Evolutionary conservation across 2,888 invertebrate genomes (phyloP).

Genomic region (Hypercompe scribonia): DNA sequence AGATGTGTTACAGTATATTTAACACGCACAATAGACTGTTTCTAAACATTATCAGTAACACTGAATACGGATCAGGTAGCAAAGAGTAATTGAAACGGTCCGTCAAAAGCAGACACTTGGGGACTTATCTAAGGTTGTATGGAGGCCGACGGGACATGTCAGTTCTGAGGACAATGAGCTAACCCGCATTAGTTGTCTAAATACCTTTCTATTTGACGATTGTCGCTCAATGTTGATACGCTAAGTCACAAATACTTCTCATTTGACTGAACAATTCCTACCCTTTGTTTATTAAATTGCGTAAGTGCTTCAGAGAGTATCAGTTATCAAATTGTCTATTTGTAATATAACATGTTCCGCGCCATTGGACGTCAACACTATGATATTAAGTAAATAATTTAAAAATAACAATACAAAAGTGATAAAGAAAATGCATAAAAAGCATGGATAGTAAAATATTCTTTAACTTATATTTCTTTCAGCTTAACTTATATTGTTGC

Average conservation of each 20-base stretch:
- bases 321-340: slow-evolving; percentile 14
- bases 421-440: not conserved
- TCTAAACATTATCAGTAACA: slow-evolving; percentile 33
- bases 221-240: slow-evolving; percentile 30
- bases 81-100: slow-evolving; percentile 32
- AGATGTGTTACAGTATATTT: slow-evolving; percentile 33
- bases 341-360: slow-evolving; percentile 28
- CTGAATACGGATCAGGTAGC: slow-evolving; percentile 36
- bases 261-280: slow-evolving; percentile 29
- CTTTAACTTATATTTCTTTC: not conserved
- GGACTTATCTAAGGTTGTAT: slow-evolving; percentile 45
- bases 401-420: too few species aligned
- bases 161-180: slow-evolving; percentile 52
- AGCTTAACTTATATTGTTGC: not conserved
- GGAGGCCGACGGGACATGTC: slow-evolving; percentile 50
- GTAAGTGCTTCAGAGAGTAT: slow-evolving; percentile 16
- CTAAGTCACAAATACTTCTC: slow-evolving; percentile 28
- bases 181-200: slow-evolving; percentile 49
- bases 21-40: slow-evolving; percentile 27
- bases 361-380: slow-evolving; percentile 19
- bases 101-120: slow-evolving; percentile 34
- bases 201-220: slow-evolving; percentile 48
- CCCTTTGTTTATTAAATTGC: slow-evolving; percentile 35
- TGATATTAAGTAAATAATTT: too few species aligned
- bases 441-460: not conserved